A percentile compares a stretch with the other conserved stretches of the same genome.
Evolutionary conservation across 2,888 invertebrate species (phyloP).

Genomic region (Charanyca ferruginea): DNA sequence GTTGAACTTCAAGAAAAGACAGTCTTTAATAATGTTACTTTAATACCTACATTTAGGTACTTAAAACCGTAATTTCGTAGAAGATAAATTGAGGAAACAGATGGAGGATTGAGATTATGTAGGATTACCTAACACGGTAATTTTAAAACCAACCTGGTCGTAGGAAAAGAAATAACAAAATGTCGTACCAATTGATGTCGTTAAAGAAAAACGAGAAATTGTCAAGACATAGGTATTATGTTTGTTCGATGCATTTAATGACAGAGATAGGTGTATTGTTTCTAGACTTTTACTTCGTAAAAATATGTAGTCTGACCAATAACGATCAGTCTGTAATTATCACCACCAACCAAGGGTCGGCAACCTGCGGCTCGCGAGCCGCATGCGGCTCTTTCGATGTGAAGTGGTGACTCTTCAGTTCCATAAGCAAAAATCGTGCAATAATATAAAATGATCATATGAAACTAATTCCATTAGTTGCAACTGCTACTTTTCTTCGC

Average conservation of each 20-base stretch:
- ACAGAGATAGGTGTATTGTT: background rate
- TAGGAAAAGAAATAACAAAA: background rate
- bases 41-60: background rate
- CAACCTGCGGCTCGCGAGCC: no score
- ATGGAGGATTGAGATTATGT: constrained; percentile 39
- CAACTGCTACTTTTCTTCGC: no score
- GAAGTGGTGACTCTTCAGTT: no score
- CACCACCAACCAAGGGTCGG: no score
- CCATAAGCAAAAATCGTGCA: no score
- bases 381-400: no score
- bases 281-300: no score
- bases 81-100: constrained; percentile 56
- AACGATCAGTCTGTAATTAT: background rate
- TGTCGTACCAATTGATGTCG: background rate
- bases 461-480: no score
- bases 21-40: constrained; percentile 19
- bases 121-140: constrained; percentile 1
- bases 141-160: constrained; percentile 23
- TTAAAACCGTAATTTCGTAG: constrained; percentile 23
- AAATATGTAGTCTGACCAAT: no score
- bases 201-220: constrained; percentile 10
- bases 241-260: background rate
- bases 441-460: no score
- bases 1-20: constrained; percentile 22
- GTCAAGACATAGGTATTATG: background rate